phyloP scores from a whole-genome alignment of 1,140 invertebrate species.

The Achatina immaculata region DNA sequence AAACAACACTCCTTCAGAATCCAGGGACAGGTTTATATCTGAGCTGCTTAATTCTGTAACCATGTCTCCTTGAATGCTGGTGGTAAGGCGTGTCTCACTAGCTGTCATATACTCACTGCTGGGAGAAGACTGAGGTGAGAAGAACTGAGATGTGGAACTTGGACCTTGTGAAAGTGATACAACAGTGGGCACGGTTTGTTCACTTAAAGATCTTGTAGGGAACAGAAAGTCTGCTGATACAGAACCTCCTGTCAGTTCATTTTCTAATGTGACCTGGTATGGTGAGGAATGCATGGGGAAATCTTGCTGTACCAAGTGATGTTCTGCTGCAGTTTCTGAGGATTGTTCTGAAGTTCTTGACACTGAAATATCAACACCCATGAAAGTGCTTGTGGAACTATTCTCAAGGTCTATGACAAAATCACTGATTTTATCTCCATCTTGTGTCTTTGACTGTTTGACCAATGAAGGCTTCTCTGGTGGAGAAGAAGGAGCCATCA shows the following conservation, averaged over 20 bases:
- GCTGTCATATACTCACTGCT: constrained; percentile 1
- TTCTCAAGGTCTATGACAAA: neutral
- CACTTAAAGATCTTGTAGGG: neutral
- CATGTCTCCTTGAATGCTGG: neutral
- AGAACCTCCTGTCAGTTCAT: neutral
- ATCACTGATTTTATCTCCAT: neutral
- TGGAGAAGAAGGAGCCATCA: neutral
- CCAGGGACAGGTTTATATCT: neutral
- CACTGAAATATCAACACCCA: neutral
- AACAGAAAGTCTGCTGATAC: neutral
- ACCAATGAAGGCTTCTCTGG: neutral
- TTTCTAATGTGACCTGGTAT: neutral
- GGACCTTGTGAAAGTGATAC: neutral
- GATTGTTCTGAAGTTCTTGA: neutral
- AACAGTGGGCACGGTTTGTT: neutral
- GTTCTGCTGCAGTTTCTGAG: neutral
- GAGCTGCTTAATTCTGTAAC: neutral
- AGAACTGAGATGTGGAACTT: constrained; percentile 12
- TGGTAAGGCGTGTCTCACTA: neutral
- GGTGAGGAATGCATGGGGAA: neutral
- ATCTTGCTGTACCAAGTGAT: neutral
- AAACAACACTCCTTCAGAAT: neutral
- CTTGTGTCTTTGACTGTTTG: neutral
- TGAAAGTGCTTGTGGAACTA: neutral
- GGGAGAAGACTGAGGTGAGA: neutral